Evolutionary conservation across 2,888 invertebrate species (phyloP).

Genomic region (Trichogramma evanescens): DNA sequence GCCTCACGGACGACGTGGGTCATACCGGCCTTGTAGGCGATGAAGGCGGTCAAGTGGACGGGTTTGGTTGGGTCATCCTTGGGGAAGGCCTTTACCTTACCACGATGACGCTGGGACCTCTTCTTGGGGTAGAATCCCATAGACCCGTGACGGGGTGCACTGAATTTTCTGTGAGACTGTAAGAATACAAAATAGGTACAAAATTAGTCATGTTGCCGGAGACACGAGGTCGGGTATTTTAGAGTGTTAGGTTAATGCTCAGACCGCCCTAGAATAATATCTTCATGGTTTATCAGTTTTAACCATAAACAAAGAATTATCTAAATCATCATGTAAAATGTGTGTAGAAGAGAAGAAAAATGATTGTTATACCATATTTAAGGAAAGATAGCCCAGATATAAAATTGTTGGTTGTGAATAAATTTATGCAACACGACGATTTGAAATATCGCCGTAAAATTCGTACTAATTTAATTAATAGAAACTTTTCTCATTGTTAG

Average conservation of each 20-base stretch:
- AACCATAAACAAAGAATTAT: constrained; percentile 60
- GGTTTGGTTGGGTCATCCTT: constrained; percentile 95
- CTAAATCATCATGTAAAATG: constrained; percentile 57
- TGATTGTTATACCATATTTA: too few relatives aligned
- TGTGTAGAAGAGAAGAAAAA: not conserved
- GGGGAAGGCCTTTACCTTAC: constrained; percentile 99
- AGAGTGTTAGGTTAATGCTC: constrained; percentile 40
- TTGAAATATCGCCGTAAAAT: too few relatives aligned
- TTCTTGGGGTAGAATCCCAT: constrained; percentile 99
- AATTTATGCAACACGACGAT: too few relatives aligned
- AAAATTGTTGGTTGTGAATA: too few relatives aligned
- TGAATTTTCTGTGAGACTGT: constrained; percentile 99
- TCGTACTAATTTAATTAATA: too few relatives aligned
- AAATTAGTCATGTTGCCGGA: not conserved
- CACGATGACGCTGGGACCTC: constrained; percentile 90
- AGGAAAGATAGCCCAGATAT: too few relatives aligned
- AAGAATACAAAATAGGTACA: constrained; percentile 12
- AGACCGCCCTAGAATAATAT: constrained; percentile 71
- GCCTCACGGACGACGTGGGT: constrained; percentile 98
- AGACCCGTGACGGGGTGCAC: constrained; percentile 98
- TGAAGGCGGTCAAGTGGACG: constrained; percentile 94
- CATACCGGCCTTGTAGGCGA: constrained; percentile 99
- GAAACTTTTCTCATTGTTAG: too few relatives aligned
- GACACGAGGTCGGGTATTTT: constrained; percentile 2
- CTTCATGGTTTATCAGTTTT: constrained; percentile 60